phyloP scores from a whole-genome alignment of 2,797 vertebrate genomes.

The Tenualosa thibaudeaui region DNA sequence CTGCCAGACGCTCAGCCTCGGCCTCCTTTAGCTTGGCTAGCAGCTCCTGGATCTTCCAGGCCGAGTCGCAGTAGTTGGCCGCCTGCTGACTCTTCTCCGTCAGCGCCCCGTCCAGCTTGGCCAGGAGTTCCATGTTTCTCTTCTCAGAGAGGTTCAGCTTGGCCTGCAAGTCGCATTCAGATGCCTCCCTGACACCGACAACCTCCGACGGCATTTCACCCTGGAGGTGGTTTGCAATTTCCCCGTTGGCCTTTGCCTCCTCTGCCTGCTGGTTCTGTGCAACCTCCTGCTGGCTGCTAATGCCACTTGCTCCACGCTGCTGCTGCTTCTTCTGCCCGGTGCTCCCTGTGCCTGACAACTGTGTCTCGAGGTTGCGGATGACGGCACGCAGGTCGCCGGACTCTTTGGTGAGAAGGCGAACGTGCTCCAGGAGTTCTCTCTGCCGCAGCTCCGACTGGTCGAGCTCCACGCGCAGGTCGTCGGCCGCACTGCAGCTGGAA shows the following conservation, averaged over 20 bases:
- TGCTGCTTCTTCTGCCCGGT: neutral
- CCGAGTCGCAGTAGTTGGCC: constrained; percentile 65
- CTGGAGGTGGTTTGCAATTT: constrained; percentile 53
- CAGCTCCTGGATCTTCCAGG: constrained; percentile 76
- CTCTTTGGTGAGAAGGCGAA: constrained; percentile 62
- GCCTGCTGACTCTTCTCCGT: constrained; percentile 72
- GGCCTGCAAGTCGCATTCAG: constrained; percentile 64
- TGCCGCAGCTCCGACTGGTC: constrained; percentile 87
- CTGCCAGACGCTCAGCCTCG: constrained; percentile 70
- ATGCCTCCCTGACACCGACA: constrained; percentile 53
- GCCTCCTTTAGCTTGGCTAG: constrained; percentile 74
- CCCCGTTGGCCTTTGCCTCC: constrained; percentile 42
- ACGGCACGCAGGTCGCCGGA: constrained; percentile 67
- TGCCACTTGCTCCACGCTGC: neutral
- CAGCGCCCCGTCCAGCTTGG: constrained; percentile 65
- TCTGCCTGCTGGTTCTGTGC: constrained; percentile 52
- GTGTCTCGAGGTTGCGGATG: constrained; percentile 75
- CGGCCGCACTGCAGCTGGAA: constrained; percentile 73
- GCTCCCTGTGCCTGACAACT: constrained; percentile 60
- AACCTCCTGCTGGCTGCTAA: neutral
- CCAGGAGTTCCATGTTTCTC: constrained; percentile 74
- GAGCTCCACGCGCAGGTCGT: constrained; percentile 87
- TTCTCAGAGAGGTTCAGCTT: constrained; percentile 69
- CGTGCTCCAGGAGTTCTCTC: constrained; percentile 75
- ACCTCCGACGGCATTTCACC: constrained; percentile 51